Conservation (phyloP, 1,140 invertebrate genomes). For the Calosoma granatense region DNA sequence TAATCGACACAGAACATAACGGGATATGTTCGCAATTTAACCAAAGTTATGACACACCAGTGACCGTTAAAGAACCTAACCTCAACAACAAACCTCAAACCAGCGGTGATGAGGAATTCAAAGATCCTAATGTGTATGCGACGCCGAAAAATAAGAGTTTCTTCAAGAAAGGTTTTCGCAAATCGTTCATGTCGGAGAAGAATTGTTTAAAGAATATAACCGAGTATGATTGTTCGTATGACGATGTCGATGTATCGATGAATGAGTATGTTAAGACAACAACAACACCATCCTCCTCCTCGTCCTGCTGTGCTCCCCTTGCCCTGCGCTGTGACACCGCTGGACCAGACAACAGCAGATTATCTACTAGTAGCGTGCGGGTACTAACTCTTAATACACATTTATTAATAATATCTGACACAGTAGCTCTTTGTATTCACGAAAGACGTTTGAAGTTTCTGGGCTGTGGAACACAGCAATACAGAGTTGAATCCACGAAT, state of each 20-base stretch:
- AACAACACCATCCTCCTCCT: not conserved
- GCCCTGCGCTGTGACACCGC: not conserved
- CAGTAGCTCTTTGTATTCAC: too few species aligned
- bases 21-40: not conserved
- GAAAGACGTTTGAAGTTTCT: too few species aligned
- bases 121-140: not conserved
- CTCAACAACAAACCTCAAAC: not conserved
- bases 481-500: too few species aligned
- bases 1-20: not conserved
- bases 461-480: too few species aligned
- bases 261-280: not conserved
- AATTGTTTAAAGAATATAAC: not conserved
- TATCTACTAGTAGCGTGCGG: conserved; percentile 1
- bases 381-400: conserved; percentile 6
- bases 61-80: not conserved
- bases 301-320: not conserved
- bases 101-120: not conserved
- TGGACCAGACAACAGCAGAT: not conserved
- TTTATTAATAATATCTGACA: conserved; percentile 2
- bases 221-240: not conserved
- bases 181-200: conserved; percentile 1
- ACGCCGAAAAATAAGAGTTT: not conserved
- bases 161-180: conserved; percentile 3
- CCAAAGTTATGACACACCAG: not conserved
- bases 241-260: not conserved